These are phyloP conservation scores for Molossus molossus DNA, from an alignment of 2,797 vertebrate genomes.

Conservation along the genomic window DNA sequence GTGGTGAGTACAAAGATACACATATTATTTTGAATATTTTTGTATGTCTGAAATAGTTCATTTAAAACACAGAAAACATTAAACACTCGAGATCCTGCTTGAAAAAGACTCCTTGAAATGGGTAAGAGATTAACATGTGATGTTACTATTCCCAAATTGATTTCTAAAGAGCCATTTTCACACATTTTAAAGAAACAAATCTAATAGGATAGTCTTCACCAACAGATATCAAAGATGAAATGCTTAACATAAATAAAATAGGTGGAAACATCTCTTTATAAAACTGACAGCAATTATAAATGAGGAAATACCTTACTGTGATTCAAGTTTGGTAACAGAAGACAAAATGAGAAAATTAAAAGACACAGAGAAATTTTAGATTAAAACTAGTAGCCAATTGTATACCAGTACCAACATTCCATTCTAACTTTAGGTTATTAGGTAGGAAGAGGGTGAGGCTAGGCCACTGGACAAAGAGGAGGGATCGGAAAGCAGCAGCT, in stretches of 20 bases:
- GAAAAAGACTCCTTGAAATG: constrained; percentile 63
- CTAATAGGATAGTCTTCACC: background rate
- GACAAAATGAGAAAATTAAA: constrained; percentile 22
- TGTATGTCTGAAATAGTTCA: constrained; percentile 35
- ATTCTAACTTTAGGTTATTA: background rate
- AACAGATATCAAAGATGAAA: constrained; percentile 59
- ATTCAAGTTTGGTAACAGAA: constrained; percentile 17
- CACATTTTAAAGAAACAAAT: constrained; percentile 46
- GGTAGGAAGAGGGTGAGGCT: background rate
- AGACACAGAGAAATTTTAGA: background rate
- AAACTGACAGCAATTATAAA: constrained; percentile 8
- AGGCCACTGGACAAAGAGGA: background rate
- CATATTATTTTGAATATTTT: constrained; percentile 50
- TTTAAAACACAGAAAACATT: constrained; percentile 55
- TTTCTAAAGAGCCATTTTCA: constrained; percentile 53
- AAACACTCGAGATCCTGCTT: constrained; percentile 43
- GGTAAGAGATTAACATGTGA: background rate
- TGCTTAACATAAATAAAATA: constrained; percentile 52
- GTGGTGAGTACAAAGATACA: constrained; percentile 21
- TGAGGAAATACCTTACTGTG: background rate
- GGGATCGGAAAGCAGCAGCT: background rate
- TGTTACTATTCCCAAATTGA: background rate
- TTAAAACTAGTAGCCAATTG: background rate
- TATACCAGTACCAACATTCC: background rate
- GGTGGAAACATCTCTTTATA: constrained; percentile 11